Base-by-base conservation (phyloP, 2,797 vertebrate genomes). In the Crax fasciolata region DNA sequence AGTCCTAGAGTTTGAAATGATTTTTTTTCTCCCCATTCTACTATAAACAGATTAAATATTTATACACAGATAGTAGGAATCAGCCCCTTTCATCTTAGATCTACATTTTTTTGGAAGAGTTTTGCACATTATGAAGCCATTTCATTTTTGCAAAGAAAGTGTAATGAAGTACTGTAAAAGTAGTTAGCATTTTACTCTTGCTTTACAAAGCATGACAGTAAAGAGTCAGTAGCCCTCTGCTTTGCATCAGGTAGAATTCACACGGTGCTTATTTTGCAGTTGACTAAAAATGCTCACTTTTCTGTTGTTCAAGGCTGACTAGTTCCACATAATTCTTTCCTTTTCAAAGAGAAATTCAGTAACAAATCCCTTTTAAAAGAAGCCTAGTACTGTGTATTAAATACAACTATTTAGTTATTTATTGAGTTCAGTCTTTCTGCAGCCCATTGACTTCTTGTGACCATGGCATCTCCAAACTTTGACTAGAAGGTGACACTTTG, bases 1-100 rank as follows among this genome's bases (percentile, higher is more conserved):
- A 32, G 10, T 81, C 41, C 30, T 58, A 35, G 14, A 6, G 6
- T 38, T 43, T 77, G n/a, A 73, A 81, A 51, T 72, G 28, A 10
- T 25, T 6, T 43, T 72, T 72, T 28, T 13, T 1, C 10, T 10
- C 9, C 10, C 8, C 19, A 32, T 80, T 78, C 74, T 52, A 14
- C 27, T 75, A 38, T 27, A 68, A 93, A 70, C 67, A 76, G 23
- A 70, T 87, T 54, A 90, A 92, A 78, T 48, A 93, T 79, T 90
- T 84, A 76, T 68, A 62, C 28, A 76, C 4, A 81, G 57, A 75
- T 19, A 68, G 28, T 3, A 94, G 38, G 18, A 84, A 71, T 71
- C 28, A 5, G 49, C 78, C 9, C 9, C 17, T 75, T 79, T 28
- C 11, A 75, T 79, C 20, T 79, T 73, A 71, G 13, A 39, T 51